A percentile compares a stretch with the other conserved stretches of the same genome.
These are phyloP conservation scores for Sycophila sp. DNA, from an alignment of 1,140 invertebrate genomes.

Conservation along the genomic window DNA sequence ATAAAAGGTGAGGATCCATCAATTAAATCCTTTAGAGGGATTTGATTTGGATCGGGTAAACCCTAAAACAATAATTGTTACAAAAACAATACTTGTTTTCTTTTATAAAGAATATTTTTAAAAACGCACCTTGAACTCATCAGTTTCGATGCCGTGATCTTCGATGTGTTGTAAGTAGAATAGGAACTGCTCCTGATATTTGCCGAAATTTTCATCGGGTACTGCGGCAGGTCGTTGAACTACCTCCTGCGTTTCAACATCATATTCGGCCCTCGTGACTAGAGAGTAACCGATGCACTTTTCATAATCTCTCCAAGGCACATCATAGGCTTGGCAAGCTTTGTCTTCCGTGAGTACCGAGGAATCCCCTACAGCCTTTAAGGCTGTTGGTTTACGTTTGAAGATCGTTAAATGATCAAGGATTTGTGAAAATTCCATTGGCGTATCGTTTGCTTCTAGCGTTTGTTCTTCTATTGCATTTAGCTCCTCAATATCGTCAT, in stretches of 20 bases:
- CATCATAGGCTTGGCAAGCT: constrained; percentile 50
- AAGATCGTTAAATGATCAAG: constrained; percentile 45
- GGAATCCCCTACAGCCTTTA: constrained; percentile 43
- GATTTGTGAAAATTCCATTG: constrained; percentile 30
- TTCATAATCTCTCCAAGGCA: constrained; percentile 53
- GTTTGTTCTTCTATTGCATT: background rate
- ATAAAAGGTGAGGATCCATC: constrained; percentile 51
- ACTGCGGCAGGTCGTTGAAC: constrained; percentile 16
- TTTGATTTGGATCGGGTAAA: constrained; percentile 48
- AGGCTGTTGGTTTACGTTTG: constrained; percentile 41
- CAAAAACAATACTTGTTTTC: no score
- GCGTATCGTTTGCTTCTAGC: background rate
- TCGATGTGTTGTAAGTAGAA: constrained; percentile 55
- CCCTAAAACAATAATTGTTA: constrained; percentile 15
- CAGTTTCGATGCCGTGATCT: constrained; percentile 44
- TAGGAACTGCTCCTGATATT: constrained; percentile 58
- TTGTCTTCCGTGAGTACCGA: constrained; percentile 39
- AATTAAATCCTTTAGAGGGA: constrained; percentile 52
- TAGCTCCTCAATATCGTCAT: constrained; percentile 11
- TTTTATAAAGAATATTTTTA: constrained; percentile 14
- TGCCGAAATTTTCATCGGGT: constrained; percentile 46
- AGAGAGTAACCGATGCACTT: constrained; percentile 54
- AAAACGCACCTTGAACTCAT: constrained; percentile 36
- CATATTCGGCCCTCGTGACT: constrained; percentile 42
- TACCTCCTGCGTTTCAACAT: constrained; percentile 29